Conservation (phyloP, 2,797 vertebrate species). For the Lepus oiostolus region DNA sequence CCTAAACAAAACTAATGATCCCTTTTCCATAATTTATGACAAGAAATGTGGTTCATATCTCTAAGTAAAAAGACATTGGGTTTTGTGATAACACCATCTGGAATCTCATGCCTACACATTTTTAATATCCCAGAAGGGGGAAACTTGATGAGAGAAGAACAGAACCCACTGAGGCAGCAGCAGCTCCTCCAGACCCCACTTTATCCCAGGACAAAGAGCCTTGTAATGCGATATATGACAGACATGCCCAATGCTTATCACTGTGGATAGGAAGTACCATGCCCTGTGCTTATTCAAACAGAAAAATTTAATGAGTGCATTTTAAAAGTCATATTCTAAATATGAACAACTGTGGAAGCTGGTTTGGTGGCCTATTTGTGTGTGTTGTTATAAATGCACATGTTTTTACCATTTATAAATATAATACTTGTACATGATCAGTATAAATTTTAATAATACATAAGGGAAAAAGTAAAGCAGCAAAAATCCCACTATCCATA, state of each 20-base stretch:
- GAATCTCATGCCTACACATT: not conserved
- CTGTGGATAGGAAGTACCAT: not conserved
- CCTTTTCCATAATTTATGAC: not conserved
- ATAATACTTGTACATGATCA: not conserved
- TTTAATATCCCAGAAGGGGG: not conserved
- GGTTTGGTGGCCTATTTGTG: not conserved
- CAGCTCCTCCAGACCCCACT: not conserved
- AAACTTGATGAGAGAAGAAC: not conserved
- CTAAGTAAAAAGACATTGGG: not conserved
- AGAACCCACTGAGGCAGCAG: not conserved
- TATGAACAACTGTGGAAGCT: not conserved
- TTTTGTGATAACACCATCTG: not conserved
- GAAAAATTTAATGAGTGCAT: not conserved
- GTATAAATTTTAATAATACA: not conserved
- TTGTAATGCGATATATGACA: not conserved
- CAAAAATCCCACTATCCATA: not conserved
- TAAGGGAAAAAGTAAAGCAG: not conserved
- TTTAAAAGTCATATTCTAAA: conserved; percentile 2
- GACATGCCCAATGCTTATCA: not conserved
- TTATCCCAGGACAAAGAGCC: not conserved
- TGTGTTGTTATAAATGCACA: not conserved
- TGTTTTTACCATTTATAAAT: conserved; percentile 23
- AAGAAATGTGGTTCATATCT: not conserved
- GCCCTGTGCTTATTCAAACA: not conserved
- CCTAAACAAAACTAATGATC: conserved; percentile 15